phyloP scores from a whole-genome alignment of 2,797 vertebrate species.

The Labeo calbasu region DNA sequence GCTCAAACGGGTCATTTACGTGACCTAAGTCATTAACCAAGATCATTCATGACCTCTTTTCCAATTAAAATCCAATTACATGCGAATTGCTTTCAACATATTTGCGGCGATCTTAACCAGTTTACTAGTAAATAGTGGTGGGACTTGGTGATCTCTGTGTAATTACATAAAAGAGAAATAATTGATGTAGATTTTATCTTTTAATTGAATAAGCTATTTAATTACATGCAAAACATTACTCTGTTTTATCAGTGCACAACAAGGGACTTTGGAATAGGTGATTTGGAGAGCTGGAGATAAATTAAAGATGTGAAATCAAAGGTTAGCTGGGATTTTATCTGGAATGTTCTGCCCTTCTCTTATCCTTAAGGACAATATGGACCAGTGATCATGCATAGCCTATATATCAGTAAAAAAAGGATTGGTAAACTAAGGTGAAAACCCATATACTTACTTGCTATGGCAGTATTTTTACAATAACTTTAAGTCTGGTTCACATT shows the following conservation, averaged over 20 bases:
- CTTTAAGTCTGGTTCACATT: not conserved
- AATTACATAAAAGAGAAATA: slow-evolving; percentile 29
- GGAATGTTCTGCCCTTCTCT: not conserved
- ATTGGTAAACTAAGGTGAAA: not conserved
- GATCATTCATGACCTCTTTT: slow-evolving; percentile 39
- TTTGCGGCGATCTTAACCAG: slow-evolving; percentile 6
- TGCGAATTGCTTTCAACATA: slow-evolving; percentile 19
- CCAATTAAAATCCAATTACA: slow-evolving; percentile 44
- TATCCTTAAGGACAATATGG: not conserved
- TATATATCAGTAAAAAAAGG: not conserved
- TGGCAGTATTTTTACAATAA: not conserved
- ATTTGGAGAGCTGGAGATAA: not conserved
- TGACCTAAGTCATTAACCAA: slow-evolving; percentile 32
- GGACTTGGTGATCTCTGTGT: slow-evolving; percentile 18
- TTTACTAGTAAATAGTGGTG: slow-evolving; percentile 4
- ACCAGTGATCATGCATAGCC: not conserved
- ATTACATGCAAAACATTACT: slow-evolving; percentile 24
- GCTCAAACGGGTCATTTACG: slow-evolving; percentile 11
- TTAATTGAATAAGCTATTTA: slow-evolving; percentile 40
- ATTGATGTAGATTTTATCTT: slow-evolving; percentile 32
- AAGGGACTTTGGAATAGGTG: not conserved
- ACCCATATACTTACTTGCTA: not conserved
- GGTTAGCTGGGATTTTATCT: not conserved
- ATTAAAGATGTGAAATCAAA: not conserved
- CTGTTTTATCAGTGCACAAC: slow-evolving; percentile 1